Base-by-base conservation (phyloP, 1,140 invertebrate genomes). In the Neelides sp. region DNA sequence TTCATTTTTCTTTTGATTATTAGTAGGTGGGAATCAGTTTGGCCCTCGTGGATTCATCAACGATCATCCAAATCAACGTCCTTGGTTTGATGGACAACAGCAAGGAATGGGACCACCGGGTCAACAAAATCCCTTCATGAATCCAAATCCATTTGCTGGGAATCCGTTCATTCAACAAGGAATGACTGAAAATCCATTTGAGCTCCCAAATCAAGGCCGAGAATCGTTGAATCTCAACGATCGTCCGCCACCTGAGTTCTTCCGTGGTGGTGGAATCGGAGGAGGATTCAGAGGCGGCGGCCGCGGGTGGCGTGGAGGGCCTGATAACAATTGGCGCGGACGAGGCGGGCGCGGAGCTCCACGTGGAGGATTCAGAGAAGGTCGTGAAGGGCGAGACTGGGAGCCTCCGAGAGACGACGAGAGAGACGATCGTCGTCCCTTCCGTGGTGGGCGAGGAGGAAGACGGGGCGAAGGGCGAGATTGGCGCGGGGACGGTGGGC, bases 131-230 rank as follows among this genome's bases (percentile, higher is more conserved):
- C 58, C 58, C 2, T 60, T 60, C 23, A 15, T 60, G 8, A 56
- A 60, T 36, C 55, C 37, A 34, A 59, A 59, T 23, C 57, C 57
- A 2, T 59, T 59, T 35, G 36, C 39, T 37, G 51, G 48, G 10
- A 59, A 56, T 32, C 58, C 58, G 2, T 60, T 56, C 32, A 23
- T 60, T 35, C 55, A 49, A 30, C 15, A 22, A 4, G 47, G 44
- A 40, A 27, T 49, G 20, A 50, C 27, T 35, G 58, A 55, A 32
- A 60, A 60, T 50, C 58, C 58, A n/a, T 60, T 60, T 53, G 58
- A 60, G 19, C 5, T 12, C 1, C 36, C 36, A n/a, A 24, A 23
- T 34, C 46, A 49, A 13, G 10, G 10, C 4, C 48, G 17, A 40
- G 24, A 24, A 20, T 15, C 19, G 7, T 45, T 20, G 27, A 41